phyloP scores from a whole-genome alignment of 2,113 vertebrate genomes.

The Sinocyclocheilus grahami region DNA sequence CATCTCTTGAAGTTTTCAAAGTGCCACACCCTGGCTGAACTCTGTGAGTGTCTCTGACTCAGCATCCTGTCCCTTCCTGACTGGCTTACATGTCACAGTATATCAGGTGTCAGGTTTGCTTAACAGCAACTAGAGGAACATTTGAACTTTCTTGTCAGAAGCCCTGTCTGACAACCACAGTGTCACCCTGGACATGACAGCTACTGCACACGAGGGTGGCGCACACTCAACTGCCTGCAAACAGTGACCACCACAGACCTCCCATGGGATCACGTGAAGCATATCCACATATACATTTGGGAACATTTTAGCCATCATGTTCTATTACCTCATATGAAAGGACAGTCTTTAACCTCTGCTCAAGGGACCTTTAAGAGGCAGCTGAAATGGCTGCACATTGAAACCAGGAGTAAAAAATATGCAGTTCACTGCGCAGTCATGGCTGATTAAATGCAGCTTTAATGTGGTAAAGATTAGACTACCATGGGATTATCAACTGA shows the following conservation, averaged over 20 bases:
- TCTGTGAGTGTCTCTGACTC: conserved; percentile 2
- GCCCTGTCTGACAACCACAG: conserved; percentile 35
- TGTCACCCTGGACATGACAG: background rate
- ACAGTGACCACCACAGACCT: background rate
- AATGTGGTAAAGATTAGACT: conserved; percentile 35
- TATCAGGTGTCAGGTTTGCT: conserved; percentile 49
- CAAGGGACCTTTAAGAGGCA: conserved; percentile 15
- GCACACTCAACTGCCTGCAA: conserved; percentile 10
- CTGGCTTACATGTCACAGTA: conserved; percentile 39
- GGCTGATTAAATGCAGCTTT: conserved; percentile 11
- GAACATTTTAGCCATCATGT: conserved; percentile 44
- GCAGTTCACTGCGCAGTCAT: conserved; percentile 1
- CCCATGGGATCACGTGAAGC: background rate
- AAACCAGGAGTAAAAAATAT: background rate
- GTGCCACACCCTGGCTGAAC: conserved; percentile 1
- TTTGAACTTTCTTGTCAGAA: conserved; percentile 40
- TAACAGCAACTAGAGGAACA: conserved; percentile 6
- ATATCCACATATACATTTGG: conserved; percentile 19
- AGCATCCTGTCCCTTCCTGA: conserved; percentile 29
- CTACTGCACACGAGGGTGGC: conserved; percentile 2
- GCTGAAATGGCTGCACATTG: background rate
- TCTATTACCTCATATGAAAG: conserved; percentile 34
- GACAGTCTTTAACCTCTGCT: conserved; percentile 15
- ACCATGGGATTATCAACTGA: conserved; percentile 18
- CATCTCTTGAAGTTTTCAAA: conserved; percentile 6